phyloP scores from a whole-genome alignment of 2,888 invertebrate genomes.

The Mesorhabditis spiculigera region DNA sequence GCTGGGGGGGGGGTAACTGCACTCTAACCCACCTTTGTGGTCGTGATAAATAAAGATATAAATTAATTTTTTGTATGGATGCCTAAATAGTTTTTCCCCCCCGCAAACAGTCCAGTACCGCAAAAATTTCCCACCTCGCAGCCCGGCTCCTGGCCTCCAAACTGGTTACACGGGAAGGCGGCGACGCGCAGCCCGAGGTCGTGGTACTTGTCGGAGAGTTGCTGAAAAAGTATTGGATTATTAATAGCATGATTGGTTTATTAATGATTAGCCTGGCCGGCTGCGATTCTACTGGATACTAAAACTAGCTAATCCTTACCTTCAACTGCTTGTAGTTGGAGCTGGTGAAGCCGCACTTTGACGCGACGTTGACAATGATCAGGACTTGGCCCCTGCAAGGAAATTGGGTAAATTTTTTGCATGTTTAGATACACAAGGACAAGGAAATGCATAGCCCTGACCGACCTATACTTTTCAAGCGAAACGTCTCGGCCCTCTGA shows the following conservation, averaged over 20 bases:
- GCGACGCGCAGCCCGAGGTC: constrained; percentile 75
- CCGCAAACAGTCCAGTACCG: too few relatives aligned
- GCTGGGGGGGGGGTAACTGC: too few relatives aligned
- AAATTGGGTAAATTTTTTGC: background rate
- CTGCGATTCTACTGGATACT: too few relatives aligned
- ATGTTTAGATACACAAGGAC: background rate
- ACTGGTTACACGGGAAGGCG: constrained; percentile 83
- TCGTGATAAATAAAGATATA: too few relatives aligned
- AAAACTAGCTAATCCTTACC: constrained; percentile 42
- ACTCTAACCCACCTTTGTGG: too few relatives aligned
- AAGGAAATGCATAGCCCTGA: too few relatives aligned
- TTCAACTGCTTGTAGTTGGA: constrained; percentile 76
- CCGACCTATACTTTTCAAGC: constrained; percentile 72
- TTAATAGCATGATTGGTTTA: background rate
- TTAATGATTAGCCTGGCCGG: too few relatives aligned
- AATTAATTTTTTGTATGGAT: too few relatives aligned
- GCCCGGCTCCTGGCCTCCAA: constrained; percentile 72
- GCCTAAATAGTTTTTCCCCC: too few relatives aligned
- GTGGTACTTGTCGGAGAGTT: constrained; percentile 71
- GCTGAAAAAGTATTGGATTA: background rate
- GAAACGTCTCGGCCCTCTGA: constrained; percentile 79
- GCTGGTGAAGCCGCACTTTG: constrained; percentile 76
- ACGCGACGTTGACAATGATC: constrained; percentile 82
- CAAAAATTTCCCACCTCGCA: constrained; percentile 60
- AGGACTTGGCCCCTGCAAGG: constrained; percentile 70